These are phyloP conservation scores for Scomber colias DNA, from an alignment of 2,113 vertebrate genomes.

Conservation along the genomic window DNA sequence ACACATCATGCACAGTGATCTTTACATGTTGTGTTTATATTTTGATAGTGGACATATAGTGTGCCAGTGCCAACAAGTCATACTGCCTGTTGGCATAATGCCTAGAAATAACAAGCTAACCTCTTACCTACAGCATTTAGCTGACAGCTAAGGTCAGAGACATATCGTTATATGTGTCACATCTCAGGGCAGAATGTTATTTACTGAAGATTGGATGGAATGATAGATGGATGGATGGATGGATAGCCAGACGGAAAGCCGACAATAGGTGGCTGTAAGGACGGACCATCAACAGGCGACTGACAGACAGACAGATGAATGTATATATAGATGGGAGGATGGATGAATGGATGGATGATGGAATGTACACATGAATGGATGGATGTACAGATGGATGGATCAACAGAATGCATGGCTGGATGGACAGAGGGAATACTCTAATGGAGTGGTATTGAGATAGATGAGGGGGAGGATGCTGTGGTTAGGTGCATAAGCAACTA, in stretches of 20 bases:
- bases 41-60: not conserved
- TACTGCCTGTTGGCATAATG: constrained; percentile 9
- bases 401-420: constrained; percentile 7
- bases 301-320: not conserved
- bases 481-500: constrained; percentile 79
- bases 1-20: not conserved
- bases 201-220: constrained; percentile 6
- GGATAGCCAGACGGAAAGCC: not conserved
- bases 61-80: not conserved
- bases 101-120: constrained; percentile 36
- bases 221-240: not conserved
- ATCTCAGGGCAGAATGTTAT: constrained; percentile 11
- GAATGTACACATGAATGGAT: constrained; percentile 28
- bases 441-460: constrained; percentile 75
- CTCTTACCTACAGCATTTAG: constrained; percentile 4
- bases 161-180: constrained; percentile 7
- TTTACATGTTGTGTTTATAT: constrained; percentile 9
- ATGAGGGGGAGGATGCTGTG: constrained; percentile 77
- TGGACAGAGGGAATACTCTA: constrained; percentile 65
- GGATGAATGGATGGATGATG: not conserved
- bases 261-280: not conserved
- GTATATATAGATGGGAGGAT: constrained; percentile 36
- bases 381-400: not conserved
- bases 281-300: constrained; percentile 7
- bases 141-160: constrained; percentile 31